Conservation (phyloP, 2,888 invertebrate genomes). For the Nebria salina region DNA sequence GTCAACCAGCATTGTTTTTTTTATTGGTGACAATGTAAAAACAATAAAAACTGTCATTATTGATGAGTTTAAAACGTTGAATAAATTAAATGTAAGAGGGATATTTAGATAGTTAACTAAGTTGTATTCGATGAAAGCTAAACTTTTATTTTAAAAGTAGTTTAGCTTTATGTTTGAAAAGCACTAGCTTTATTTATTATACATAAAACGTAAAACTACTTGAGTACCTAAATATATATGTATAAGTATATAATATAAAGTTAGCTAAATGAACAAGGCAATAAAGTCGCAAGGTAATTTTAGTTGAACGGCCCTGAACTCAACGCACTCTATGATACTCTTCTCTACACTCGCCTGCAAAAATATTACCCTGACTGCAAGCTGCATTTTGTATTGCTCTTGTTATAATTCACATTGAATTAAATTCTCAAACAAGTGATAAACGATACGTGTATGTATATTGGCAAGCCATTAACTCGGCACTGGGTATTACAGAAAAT, state of each 20-base stretch:
- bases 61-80: too few relatives aligned
- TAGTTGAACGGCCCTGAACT: conserved; percentile 44
- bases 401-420: conserved; percentile 1
- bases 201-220: conserved; percentile 45
- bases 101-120: too few relatives aligned
- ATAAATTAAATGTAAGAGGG: too few relatives aligned
- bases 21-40: too few relatives aligned
- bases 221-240: conserved; percentile 17
- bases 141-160: conserved; percentile 19
- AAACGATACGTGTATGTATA: conserved; percentile 1
- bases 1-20: too few relatives aligned
- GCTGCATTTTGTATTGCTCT: not conserved
- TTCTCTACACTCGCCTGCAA: not conserved
- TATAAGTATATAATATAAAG: conserved; percentile 22
- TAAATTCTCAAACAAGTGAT: not conserved
- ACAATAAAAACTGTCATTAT: too few relatives aligned
- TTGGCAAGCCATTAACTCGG: not conserved
- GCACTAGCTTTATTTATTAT: conserved; percentile 41
- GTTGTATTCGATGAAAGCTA: not conserved
- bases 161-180: conserved; percentile 18
- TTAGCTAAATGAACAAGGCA: conserved; percentile 42
- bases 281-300: conserved; percentile 41
- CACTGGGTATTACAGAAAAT: not conserved
- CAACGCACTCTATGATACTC: conserved; percentile 3
- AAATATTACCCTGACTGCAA: not conserved